Conservation (phyloP, 1,140 invertebrate species). For the Condylostylus longicornis region DNA sequence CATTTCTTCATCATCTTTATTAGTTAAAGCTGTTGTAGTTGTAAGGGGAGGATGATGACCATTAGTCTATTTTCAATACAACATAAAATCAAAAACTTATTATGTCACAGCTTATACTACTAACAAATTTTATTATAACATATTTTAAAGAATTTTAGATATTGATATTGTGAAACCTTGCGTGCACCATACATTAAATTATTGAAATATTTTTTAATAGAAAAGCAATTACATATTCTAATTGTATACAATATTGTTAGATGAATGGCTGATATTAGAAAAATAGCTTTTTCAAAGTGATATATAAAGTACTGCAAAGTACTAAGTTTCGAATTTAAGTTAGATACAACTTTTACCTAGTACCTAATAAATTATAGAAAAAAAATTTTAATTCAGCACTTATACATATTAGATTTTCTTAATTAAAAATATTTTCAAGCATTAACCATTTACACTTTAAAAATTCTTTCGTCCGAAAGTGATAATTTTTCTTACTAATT, state of each 20-base stretch:
- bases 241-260: too few relatives aligned
- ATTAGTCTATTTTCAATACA: background rate
- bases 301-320: too few relatives aligned
- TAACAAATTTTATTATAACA: slow-evolving; percentile 22
- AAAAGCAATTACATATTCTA: slow-evolving; percentile 6
- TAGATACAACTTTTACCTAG: too few relatives aligned
- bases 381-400: slow-evolving; percentile 5
- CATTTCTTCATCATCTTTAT: slow-evolving; percentile 45
- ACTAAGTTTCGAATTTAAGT: too few relatives aligned
- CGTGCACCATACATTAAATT: slow-evolving; percentile 27
- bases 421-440: slow-evolving; percentile 10
- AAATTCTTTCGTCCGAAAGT: background rate
- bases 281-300: too few relatives aligned
- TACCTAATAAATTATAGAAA: background rate
- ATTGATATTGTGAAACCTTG: slow-evolving; percentile 11
- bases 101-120: too few relatives aligned
- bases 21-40: slow-evolving; percentile 21
- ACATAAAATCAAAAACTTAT: slow-evolving; percentile 4
- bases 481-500: background rate
- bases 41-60: slow-evolving; percentile 10
- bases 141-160: slow-evolving; percentile 16
- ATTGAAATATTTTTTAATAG: background rate
- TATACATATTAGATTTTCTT: slow-evolving; percentile 5
- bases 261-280: too few relatives aligned
- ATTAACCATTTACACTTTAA: background rate